Base-by-base conservation (phyloP, 2,888 invertebrate species). In the Lithophane ornitopus region DNA sequence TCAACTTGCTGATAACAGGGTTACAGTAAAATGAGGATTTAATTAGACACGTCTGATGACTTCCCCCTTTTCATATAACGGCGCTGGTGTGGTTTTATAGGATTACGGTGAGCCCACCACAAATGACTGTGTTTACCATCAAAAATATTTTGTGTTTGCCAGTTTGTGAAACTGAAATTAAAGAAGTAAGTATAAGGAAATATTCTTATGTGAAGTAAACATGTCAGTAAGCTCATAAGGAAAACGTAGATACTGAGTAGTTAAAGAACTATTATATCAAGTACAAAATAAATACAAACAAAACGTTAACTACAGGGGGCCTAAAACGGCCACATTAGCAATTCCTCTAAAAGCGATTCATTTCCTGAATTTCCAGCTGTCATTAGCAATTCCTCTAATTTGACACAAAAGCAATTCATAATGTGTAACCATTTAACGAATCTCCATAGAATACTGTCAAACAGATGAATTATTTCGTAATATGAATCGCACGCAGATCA, bases 11-110 rank as follows among this genome's bases (percentile, higher is more conserved):
- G 87, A 84, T 83, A 86, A 58, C 61, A 54, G 63, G 74, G 71
- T 86, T 79, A 86, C 70, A 79, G 52, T 65, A 63, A 76, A 83
- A 86, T 84, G 74, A 69, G 80, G 3, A 86, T 74, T 86, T 84
- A 85, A 87, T 81, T 81, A 71, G 46, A 70, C 28, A 62, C 44
- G 41, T 80, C 69, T 61, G 70, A 61, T 65, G 41, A 68, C 34
- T 70, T 46, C 71, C 52, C 65, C 69, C 22, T 78, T 73, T 67
- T 54, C 62, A 56, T 72, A 56, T 58, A 22, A 83, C 44, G n/a
- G 71, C 46, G 70, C 54, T 56, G 66, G 28, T 52, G 46, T 56
- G 69, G 72, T 66, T 75, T 84, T 79, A 75, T 39, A 61, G 70
- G 83, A 82, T 82, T 86, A 82, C 16, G 41, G 34, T 46, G 56